Conservation (phyloP, 92 coral and sea anemone genomes). For the Desmophyllum pertusum region DNA sequence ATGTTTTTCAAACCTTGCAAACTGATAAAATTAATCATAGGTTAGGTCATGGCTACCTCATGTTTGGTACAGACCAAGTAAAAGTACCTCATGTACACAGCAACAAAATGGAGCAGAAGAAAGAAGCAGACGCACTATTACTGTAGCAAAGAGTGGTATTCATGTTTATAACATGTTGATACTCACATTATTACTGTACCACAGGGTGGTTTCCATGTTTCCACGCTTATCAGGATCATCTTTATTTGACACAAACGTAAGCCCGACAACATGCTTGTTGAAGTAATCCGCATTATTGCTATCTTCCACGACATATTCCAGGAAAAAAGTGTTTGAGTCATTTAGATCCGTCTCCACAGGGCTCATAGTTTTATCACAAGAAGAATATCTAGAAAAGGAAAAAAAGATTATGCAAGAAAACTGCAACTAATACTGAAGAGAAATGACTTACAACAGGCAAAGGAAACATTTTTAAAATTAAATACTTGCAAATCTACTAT, state of each 20-base stretch:
- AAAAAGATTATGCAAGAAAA: no score
- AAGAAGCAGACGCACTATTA: no score
- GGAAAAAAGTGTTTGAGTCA: slow-evolving; percentile 60
- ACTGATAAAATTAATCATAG: no score
- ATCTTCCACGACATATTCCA: slow-evolving; percentile 72
- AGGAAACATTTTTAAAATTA: no score
- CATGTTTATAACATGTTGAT: no score
- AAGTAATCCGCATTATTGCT: slow-evolving; percentile 76
- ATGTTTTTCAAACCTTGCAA: no score
- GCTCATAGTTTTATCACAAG: not conserved
- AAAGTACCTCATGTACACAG: no score
- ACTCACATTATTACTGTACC: slow-evolving; percentile 10
- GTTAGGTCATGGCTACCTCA: no score
- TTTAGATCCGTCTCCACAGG: slow-evolving; percentile 34
- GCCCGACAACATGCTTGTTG: slow-evolving; percentile 75
- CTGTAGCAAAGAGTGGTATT: no score
- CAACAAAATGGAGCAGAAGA: not conserved
- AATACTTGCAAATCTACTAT: no score
- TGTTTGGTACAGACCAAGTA: no score
- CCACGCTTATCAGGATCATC: not conserved
- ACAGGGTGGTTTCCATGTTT: not conserved
- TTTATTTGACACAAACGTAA: slow-evolving; percentile 38
- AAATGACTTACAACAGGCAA: not conserved
- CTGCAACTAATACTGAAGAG: not conserved
- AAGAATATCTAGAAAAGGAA: not conserved